A percentile compares a stretch with the other conserved stretches of the same genome.
Conservation (phyloP, 2,888 invertebrate genomes). For the Drosophila sordidapex region DNA sequence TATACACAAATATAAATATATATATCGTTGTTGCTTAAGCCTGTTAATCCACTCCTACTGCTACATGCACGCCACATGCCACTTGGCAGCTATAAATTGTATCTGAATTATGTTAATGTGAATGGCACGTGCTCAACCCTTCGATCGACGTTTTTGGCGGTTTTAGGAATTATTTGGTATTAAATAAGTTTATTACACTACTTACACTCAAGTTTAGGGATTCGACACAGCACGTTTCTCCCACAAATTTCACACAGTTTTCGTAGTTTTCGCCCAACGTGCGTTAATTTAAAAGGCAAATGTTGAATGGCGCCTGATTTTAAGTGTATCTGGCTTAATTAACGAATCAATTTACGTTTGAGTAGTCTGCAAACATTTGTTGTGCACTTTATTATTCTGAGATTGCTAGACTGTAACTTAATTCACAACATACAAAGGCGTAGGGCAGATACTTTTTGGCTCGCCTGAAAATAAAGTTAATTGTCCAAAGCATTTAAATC, state of each 20-base stretch:
- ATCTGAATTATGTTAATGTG: slow-evolving; percentile 35
- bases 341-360: not conserved
- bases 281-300: not conserved
- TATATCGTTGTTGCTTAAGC: not conserved
- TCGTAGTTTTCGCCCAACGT: not conserved
- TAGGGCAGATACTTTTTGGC: not conserved
- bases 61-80: not conserved
- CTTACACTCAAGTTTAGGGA: not conserved
- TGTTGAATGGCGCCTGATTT: not conserved
- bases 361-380: not conserved
- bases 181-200: slow-evolving; percentile 26
- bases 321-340: not conserved
- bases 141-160: slow-evolving; percentile 9
- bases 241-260: slow-evolving; percentile 1
- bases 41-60: slow-evolving; percentile 2
- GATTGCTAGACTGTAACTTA: not conserved
- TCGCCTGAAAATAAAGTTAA: not conserved
- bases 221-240: slow-evolving; percentile 1
- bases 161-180: slow-evolving; percentile 18
- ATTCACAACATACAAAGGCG: not conserved
- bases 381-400: not conserved
- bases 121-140: slow-evolving; percentile 24
- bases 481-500: not conserved
- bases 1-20: not conserved
- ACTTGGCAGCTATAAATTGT: slow-evolving; percentile 24